A percentile compares a stretch with the other conserved stretches of the same genome.
These are phyloP conservation scores for Mythimna pallens DNA, from an alignment of 2,888 invertebrate species.

Conservation along the genomic window DNA sequence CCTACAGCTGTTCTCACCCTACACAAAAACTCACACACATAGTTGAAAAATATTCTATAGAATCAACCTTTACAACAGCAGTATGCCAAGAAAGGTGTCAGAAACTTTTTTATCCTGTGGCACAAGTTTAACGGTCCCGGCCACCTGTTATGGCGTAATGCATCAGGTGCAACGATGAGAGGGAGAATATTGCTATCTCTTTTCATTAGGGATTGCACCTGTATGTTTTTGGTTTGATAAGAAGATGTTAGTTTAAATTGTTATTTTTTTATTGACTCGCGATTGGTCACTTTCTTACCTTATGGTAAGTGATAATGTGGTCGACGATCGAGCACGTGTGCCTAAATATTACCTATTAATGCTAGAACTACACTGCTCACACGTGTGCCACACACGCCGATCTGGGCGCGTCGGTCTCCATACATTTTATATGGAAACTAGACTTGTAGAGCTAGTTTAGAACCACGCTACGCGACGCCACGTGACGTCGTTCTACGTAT, in stretches of 20 bases:
- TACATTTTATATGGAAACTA: too few species aligned
- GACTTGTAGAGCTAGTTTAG: too few species aligned
- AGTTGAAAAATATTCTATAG: slow-evolving; percentile 20
- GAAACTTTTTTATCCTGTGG: slow-evolving; percentile 65
- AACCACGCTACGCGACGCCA: too few species aligned
- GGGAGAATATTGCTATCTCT: slow-evolving; percentile 57
- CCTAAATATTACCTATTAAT: too few species aligned
- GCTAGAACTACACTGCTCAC: too few species aligned
- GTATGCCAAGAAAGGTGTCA: background rate
- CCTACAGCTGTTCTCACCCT: slow-evolving; percentile 69
- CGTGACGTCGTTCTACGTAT: too few species aligned
- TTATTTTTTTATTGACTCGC: background rate
- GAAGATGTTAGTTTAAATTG: background rate
- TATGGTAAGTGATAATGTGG: too few species aligned
- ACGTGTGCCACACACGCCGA: too few species aligned
- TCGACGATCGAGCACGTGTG: too few species aligned
- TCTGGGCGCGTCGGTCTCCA: too few species aligned
- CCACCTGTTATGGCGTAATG: slow-evolving; percentile 78
- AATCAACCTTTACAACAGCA: background rate
- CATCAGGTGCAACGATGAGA: slow-evolving; percentile 73
- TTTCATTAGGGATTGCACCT: slow-evolving; percentile 47
- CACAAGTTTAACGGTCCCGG: slow-evolving; percentile 68
- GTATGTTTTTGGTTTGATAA: slow-evolving; percentile 30
- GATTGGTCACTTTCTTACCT: background rate
- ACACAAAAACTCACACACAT: slow-evolving; percentile 27